phyloP scores from a whole-genome alignment of 2,888 invertebrate species.

The Chloromyia formosa region DNA sequence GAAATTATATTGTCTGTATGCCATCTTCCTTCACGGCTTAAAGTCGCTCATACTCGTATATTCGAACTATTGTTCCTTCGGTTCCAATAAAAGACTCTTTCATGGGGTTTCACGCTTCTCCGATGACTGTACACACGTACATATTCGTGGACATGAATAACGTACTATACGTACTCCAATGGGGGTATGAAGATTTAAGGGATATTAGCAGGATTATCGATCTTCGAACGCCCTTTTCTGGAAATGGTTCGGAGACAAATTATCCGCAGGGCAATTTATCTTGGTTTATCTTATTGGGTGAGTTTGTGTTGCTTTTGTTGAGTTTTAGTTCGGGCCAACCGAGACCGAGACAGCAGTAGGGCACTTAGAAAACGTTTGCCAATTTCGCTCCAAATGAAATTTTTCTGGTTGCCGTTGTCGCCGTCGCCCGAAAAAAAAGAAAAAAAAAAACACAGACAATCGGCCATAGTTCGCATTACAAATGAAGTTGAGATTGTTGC shows the following conservation, averaged over 20 bases:
- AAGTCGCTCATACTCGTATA: constrained; percentile 2
- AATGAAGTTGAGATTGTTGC: constrained; percentile 16
- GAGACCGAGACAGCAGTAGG: background rate
- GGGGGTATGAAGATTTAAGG: background rate
- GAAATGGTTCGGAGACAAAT: constrained; percentile 47
- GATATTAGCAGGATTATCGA: constrained; percentile 40
- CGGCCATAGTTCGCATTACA: constrained; percentile 6
- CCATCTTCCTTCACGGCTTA: background rate
- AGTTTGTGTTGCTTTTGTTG: constrained; percentile 32
- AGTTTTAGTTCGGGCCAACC: no score
- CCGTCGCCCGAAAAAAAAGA: no score
- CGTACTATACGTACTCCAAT: background rate
- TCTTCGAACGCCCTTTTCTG: constrained; percentile 6
- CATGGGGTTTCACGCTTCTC: background rate
- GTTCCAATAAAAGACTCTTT: background rate
- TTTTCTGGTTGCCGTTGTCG: background rate
- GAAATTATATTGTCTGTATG: background rate
- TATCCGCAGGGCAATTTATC: constrained; percentile 50
- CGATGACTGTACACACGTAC: background rate
- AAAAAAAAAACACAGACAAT: background rate
- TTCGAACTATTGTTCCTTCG: constrained; percentile 6
- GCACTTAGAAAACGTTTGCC: constrained; percentile 12
- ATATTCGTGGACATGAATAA: background rate
- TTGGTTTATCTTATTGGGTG: constrained; percentile 48
- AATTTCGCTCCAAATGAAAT: constrained; percentile 19